A percentile compares a stretch with the other conserved stretches of the same genome.
Conservation (phyloP, 2,113 vertebrate genomes). For the Fulmarus glacialis region DNA sequence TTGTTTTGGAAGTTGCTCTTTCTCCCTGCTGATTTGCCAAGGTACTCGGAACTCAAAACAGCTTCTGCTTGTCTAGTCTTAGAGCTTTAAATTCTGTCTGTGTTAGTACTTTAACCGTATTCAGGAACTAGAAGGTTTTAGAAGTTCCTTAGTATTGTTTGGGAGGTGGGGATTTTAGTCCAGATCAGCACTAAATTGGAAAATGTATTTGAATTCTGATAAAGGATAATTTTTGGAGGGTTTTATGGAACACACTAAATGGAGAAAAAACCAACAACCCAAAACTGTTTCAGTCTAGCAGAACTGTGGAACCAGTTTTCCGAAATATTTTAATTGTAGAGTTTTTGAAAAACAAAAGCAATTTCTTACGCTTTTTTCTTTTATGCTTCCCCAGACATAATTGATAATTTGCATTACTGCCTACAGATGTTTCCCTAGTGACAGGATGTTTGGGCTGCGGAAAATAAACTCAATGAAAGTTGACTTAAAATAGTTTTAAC, state of each 20-base stretch:
- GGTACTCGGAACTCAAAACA: neutral
- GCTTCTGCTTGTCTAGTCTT: neutral
- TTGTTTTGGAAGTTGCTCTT: neutral
- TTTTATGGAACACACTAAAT: neutral
- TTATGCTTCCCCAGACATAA: neutral
- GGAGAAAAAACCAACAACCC: neutral
- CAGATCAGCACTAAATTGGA: neutral
- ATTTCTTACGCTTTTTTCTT: neutral
- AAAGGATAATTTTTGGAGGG: neutral
- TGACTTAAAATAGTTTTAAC: neutral
- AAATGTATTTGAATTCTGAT: neutral
- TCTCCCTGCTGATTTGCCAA: neutral
- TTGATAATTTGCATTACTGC: constrained; percentile 15
- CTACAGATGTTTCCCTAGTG: constrained; percentile 41
- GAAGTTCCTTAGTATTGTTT: neutral
- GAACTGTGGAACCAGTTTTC: neutral
- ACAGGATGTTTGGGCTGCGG: neutral
- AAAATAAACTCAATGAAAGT: neutral
- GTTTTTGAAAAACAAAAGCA: neutral
- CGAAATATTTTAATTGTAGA: neutral
- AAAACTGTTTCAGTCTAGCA: neutral
- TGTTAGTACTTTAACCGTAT: neutral
- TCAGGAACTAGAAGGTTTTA: neutral
- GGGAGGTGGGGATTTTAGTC: neutral
- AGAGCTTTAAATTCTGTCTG: neutral